Evolutionary conservation across 2,888 invertebrate species (phyloP), one percentile per base, ranked within the genome.

Genomic region (Lasioglossum oenotherae): DNA sequence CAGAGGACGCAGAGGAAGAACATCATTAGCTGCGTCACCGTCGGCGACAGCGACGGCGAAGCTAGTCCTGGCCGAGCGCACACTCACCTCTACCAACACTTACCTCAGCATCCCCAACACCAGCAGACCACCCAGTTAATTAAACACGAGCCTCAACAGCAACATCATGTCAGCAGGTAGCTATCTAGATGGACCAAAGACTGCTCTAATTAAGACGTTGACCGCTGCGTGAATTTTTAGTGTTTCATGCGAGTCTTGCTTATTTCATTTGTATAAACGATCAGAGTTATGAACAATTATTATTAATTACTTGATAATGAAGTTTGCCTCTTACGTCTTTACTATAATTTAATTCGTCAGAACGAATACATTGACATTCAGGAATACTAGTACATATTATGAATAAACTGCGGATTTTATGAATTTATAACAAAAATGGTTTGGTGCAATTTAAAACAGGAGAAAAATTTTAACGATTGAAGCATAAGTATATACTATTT

Each of bases 1-100:
- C 94, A 93, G 64, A 91, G 94, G 38, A 80, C 92, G 82, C 96
- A 96, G 91, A 96, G 97, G 81, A 97, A 97, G 93, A 97, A 97
- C 95, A 97, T 97, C 86, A 97, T 97, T 92, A 97, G 97, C 92
- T 98, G 97, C 95, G 97, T 98, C 82, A 97, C 97, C 87, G 97
- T 98, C 82, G 97, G 96, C 88, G 98, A 98, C 93, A 97, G 97
- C 94, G 97, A 97, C 92, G 96, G 96, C 81, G 97, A 97, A 93
- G 97, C 97, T 81, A 96, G 96, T 91, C 96, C 96, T 78, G 96
- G 95, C 88, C 96, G 96, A 23, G 95, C 95, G 31, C 96, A 96
- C 80, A 92, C 92, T 76, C 90, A 91, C 81, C 77, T 93, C 4
- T 93, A 93, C 53, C 94, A 94, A 80, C 94, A 93, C 79, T 83